Percentiles rank a stretch among this genome's conserved stretches.
Evolutionary conservation across 2,888 invertebrate species (phyloP).

Genomic region (Eumerus sabulonum): DNA sequence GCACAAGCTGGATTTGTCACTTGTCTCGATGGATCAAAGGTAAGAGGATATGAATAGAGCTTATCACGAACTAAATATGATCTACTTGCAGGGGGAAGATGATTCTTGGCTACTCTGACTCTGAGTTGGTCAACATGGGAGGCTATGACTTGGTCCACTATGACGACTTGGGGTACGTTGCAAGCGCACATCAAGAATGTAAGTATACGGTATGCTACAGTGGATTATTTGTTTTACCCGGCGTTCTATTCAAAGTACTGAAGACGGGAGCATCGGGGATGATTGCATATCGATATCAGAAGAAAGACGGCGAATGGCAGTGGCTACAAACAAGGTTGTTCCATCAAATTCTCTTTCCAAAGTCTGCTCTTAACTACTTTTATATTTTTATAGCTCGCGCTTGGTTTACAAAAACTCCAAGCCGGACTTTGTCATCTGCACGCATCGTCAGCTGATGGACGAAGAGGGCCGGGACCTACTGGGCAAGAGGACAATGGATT

Average conservation of each 20-base stretch:
- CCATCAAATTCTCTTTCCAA: background rate
- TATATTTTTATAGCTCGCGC: slow-evolving; percentile 84
- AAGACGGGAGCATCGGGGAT: slow-evolving; percentile 99
- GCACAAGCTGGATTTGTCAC: slow-evolving; percentile 97
- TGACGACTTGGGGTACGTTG: slow-evolving; percentile 97
- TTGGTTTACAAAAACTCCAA: slow-evolving; percentile 99
- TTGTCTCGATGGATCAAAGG: slow-evolving; percentile 98
- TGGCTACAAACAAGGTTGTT: slow-evolving; percentile 93
- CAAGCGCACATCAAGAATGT: slow-evolving; percentile 99
- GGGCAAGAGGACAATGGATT: slow-evolving; percentile 99
- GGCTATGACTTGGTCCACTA: slow-evolving; percentile 99
- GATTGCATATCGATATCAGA: slow-evolving; percentile 98
- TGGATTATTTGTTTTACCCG: background rate
- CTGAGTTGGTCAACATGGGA: slow-evolving; percentile 94
- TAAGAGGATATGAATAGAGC: slow-evolving; percentile 73
- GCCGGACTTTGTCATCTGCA: slow-evolving; percentile 99
- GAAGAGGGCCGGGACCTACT: slow-evolving; percentile 98
- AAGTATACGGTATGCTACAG: slow-evolving; percentile 80
- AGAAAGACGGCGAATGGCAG: slow-evolving; percentile 96
- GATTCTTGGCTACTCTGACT: slow-evolving; percentile 95
- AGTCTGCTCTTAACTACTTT: background rate
- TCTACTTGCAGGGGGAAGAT: slow-evolving; percentile 89
- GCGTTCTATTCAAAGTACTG: slow-evolving; percentile 84
- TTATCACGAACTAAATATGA: background rate
- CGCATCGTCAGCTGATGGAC: slow-evolving; percentile 99